phyloP scores from a whole-genome alignment of 2,797 vertebrate species.

The Spea hammondii region DNA sequence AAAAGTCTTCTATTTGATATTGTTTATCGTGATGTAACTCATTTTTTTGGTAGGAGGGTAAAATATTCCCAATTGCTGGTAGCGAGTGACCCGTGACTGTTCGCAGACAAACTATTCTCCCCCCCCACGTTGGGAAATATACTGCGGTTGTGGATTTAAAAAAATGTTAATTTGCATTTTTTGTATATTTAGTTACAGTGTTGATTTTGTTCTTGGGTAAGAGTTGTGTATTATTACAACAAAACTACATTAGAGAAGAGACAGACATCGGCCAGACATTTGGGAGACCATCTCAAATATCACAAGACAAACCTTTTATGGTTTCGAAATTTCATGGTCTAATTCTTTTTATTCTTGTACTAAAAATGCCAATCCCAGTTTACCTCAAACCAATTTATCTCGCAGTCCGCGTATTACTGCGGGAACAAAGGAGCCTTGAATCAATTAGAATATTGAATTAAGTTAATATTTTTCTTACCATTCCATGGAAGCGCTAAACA shows the following conservation, averaged over 20 bases:
- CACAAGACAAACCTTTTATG: background rate
- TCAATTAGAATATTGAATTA: background rate
- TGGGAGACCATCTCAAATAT: background rate
- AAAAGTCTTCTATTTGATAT: too few species aligned
- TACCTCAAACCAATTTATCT: background rate
- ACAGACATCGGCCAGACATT: constrained; percentile 10
- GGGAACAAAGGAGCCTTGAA: background rate
- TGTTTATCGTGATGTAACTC: too few species aligned
- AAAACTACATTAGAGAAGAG: constrained; percentile 20
- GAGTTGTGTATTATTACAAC: constrained; percentile 25
- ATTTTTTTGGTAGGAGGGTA: background rate
- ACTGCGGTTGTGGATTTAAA: constrained; percentile 16
- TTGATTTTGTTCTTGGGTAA: constrained; percentile 3
- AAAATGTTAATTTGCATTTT: constrained; percentile 2
- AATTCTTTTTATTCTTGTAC: background rate
- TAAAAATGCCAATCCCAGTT: background rate
- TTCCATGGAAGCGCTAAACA: too few species aligned
- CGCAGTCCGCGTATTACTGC: background rate
- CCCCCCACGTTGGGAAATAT: background rate
- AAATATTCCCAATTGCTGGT: background rate
- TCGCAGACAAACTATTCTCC: background rate
- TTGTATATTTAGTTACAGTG: background rate
- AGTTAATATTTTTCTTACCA: too few species aligned
- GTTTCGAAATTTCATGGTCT: background rate
- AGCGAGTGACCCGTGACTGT: background rate